phyloP scores from a whole-genome alignment of 2,113 vertebrate genomes.

The Chloropsis hardwickii region DNA sequence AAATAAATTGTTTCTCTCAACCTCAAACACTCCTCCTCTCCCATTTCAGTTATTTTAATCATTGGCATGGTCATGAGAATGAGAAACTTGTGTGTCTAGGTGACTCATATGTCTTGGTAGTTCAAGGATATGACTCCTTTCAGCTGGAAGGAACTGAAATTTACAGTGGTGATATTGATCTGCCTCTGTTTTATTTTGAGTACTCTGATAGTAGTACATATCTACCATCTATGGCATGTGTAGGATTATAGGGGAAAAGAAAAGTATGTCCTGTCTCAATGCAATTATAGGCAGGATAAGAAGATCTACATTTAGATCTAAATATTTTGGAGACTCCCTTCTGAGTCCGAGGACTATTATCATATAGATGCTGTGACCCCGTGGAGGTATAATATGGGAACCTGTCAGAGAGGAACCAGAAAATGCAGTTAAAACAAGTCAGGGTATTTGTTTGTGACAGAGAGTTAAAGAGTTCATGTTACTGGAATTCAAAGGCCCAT shows the following conservation, averaged over 20 bases:
- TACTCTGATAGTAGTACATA: background rate
- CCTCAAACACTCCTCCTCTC: background rate
- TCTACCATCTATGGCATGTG: background rate
- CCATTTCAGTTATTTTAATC: background rate
- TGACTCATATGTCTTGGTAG: background rate
- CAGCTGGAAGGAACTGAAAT: background rate
- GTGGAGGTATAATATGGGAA: background rate
- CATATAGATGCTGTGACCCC: background rate
- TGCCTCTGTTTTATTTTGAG: background rate
- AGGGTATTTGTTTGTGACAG: background rate
- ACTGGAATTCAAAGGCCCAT: background rate
- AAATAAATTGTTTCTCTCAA: background rate
- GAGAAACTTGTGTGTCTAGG: background rate
- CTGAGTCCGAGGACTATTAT: background rate
- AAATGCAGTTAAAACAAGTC: constrained; percentile 26
- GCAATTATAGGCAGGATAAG: background rate
- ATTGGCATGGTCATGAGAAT: background rate
- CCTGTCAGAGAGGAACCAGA: background rate
- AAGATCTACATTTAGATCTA: background rate
- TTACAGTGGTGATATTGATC: background rate
- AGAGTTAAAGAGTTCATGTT: background rate
- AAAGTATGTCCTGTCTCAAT: background rate
- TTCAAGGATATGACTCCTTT: background rate
- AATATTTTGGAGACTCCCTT: background rate
- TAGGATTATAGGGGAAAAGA: background rate